Conservation (phyloP, 2,113 vertebrate genomes). For the Rhinopomastus cyanomelas region DNA sequence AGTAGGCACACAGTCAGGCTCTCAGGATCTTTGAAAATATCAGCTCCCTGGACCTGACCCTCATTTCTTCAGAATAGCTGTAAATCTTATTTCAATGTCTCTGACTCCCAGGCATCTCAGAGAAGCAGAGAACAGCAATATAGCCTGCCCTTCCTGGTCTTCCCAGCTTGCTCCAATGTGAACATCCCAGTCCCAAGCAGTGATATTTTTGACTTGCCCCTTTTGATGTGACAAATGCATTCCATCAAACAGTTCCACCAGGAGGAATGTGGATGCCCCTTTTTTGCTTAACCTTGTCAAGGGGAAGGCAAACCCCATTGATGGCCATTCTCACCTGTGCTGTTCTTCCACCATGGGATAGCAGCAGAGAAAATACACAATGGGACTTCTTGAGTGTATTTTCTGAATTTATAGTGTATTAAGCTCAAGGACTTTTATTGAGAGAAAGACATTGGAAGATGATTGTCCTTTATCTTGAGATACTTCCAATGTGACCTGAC, state of each 20-base stretch:
- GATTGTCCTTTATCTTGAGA: background rate
- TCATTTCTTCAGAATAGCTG: background rate
- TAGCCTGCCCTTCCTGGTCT: background rate
- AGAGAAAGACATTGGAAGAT: background rate
- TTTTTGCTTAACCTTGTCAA: background rate
- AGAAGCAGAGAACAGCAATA: background rate
- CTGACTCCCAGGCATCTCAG: background rate
- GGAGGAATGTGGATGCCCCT: accelerated
- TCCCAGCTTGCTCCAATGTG: background rate
- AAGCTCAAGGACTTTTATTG: background rate
- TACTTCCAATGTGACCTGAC: background rate
- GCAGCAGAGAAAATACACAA: accelerated
- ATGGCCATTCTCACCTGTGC: background rate
- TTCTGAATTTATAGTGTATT: background rate
- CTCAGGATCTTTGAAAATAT: background rate
- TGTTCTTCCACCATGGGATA: background rate
- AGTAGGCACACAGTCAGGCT: background rate
- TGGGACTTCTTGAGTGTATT: background rate
- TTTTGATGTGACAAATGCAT: background rate
- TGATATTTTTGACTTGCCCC: background rate
- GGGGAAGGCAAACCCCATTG: background rate
- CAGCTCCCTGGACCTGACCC: background rate
- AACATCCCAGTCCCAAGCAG: background rate
- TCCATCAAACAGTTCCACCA: background rate
- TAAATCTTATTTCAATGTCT: background rate